A percentile compares a stretch with the other conserved stretches of the same genome.
Conservation (phyloP, 1,140 invertebrate genomes). For the Zophobas atratus region DNA sequence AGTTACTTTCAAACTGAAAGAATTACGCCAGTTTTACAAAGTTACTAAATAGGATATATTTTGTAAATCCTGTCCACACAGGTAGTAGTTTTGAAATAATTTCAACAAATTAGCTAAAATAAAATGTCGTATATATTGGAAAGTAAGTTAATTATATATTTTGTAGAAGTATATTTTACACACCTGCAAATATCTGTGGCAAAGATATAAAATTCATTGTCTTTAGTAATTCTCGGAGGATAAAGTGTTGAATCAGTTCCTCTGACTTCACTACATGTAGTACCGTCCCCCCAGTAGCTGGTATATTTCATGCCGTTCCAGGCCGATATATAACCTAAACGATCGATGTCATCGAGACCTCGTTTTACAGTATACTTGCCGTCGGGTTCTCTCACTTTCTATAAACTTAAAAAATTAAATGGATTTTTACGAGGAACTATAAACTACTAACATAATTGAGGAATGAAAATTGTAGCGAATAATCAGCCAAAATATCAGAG, state of each 20-base stretch:
- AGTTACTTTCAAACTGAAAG: too few relatives aligned
- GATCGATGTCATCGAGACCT: slow-evolving; percentile 68
- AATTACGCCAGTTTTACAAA: too few relatives aligned
- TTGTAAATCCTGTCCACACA: too few relatives aligned
- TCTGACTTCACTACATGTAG: slow-evolving; percentile 71
- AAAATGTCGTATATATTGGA: too few relatives aligned
- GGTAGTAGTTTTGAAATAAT: too few relatives aligned
- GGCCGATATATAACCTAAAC: slow-evolving; percentile 71
- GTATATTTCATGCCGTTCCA: slow-evolving; percentile 69
- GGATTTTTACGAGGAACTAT: background rate
- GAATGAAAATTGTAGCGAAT: slow-evolving; percentile 69
- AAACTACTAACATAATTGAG: slow-evolving; percentile 71
- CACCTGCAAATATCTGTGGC: slow-evolving; percentile 76
- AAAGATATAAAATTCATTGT: slow-evolving; percentile 70
- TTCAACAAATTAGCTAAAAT: background rate
- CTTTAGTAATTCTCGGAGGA: slow-evolving; percentile 70
- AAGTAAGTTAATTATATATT: background rate
- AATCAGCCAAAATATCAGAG: slow-evolving; percentile 39
- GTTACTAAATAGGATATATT: too few relatives aligned
- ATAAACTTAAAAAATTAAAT: slow-evolving; percentile 48
- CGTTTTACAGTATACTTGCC: slow-evolving; percentile 72
- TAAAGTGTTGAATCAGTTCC: slow-evolving; percentile 75
- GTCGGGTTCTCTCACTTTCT: slow-evolving; percentile 72
- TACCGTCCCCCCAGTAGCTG: slow-evolving; percentile 66
- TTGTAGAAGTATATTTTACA: slow-evolving; percentile 4